Conservation (phyloP, 2,888 invertebrate genomes). For the Euspilapteryx auroguttella region DNA sequence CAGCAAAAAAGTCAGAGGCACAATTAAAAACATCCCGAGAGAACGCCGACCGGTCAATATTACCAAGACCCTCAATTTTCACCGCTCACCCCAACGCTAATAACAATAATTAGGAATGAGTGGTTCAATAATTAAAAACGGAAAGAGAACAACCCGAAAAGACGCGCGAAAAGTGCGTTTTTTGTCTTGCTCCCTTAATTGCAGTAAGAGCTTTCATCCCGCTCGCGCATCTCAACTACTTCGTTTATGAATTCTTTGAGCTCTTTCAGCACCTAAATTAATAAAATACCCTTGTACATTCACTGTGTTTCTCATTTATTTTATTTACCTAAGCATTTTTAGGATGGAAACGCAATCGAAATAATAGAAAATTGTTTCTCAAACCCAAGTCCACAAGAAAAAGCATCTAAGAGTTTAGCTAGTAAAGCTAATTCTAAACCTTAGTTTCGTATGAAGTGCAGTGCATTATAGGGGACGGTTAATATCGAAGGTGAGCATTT, state of each 20-base stretch:
- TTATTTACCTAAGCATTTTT: too few species aligned
- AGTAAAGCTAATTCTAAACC: conserved; percentile 39
- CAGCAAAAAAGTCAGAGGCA: too few species aligned
- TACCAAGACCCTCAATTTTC: conserved; percentile 57
- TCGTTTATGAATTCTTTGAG: conserved; percentile 34
- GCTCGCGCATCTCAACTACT: conserved; percentile 32
- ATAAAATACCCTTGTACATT: too few species aligned
- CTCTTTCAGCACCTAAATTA: conserved; percentile 28
- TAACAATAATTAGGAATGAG: conserved; percentile 65
- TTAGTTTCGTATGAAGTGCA: conserved; percentile 33
- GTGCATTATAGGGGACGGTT: conserved; percentile 48
- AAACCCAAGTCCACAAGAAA: too few species aligned
- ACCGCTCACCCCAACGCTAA: conserved; percentile 57
- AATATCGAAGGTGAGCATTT: conserved; percentile 46
- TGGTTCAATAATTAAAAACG: conserved; percentile 65
- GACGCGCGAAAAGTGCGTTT: conserved; percentile 17
- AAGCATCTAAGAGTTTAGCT: too few species aligned
- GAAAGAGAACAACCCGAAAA: conserved; percentile 55
- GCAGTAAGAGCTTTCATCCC: conserved; percentile 12
- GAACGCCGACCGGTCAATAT: conserved; percentile 48
- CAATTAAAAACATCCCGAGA: conserved; percentile 52
- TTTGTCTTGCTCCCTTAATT: conserved; percentile 18
- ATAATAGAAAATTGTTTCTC: too few species aligned
- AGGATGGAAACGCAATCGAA: too few species aligned
- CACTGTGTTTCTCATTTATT: too few species aligned